These are phyloP conservation scores for Drosophila melanosoma DNA, from an alignment of 2,888 invertebrate genomes.

Conservation along the genomic window DNA sequence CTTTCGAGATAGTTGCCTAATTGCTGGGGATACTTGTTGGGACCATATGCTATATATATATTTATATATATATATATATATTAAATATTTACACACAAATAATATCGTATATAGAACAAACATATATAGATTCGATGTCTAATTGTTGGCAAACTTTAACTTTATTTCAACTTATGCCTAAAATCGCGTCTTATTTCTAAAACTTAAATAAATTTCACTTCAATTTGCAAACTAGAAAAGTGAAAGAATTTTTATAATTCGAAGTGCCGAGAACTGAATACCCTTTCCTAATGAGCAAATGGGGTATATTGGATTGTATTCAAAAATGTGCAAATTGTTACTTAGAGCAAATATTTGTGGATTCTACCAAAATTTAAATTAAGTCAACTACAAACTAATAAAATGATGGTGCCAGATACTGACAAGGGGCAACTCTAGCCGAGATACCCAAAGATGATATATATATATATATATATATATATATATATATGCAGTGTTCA, in stretches of 20 bases:
- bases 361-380: not conserved
- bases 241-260: not conserved
- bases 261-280: not conserved
- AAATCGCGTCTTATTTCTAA: slow-evolving; percentile 26
- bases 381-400: not conserved
- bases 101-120: slow-evolving; percentile 16
- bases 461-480: not conserved
- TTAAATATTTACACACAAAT: slow-evolving; percentile 3
- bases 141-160: slow-evolving; percentile 54
- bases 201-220: slow-evolving; percentile 63
- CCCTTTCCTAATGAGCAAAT: not conserved
- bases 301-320: not conserved
- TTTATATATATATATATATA: slow-evolving; percentile 24
- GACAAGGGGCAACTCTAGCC: not conserved
- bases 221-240: not conserved
- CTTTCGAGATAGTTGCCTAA: not conserved
- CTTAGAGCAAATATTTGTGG: not conserved
- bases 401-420: slow-evolving; percentile 1
- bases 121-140: slow-evolving; percentile 55
- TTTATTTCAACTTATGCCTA: slow-evolving; percentile 53
- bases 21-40: slow-evolving; percentile 35
- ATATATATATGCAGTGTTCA: slow-evolving; percentile 2
- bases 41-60: slow-evolving; percentile 57
- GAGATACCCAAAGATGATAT: not conserved
- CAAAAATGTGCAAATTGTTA: not conserved